Base-by-base conservation (phyloP, 2,797 vertebrate genomes). In the Dallia pectoralis region DNA sequence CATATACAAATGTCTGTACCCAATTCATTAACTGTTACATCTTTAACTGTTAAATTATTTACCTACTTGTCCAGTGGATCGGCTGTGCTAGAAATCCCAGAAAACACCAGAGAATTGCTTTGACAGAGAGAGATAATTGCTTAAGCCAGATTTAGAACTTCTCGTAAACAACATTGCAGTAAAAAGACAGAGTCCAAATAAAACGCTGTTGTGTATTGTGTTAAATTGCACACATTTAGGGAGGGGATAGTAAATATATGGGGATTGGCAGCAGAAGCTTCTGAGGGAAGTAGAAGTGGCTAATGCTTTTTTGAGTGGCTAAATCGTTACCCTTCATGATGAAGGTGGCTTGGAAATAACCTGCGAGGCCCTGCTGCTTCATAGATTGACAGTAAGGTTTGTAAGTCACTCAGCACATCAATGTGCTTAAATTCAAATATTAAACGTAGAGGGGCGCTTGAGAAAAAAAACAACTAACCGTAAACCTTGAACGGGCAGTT, bases 111-210 rank as follows among this genome's bases (percentile, higher is more conserved):
- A 36, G 15, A 36, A 36, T 36, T 36, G 33, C 33, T 36, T 36
- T 36, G 7, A 36, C 33, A 36, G 3, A 7, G 33, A 65, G 27
- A 7, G 33, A 65, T 22, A 25, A 74, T 79, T 25, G 63, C 56
- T 65, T 67, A 22, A 61, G 19, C 59, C 16, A 74, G 78, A 76
- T 16, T 19, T 30, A 72, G 22, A 29, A 14, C 25, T 61, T 59
- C 47, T 5, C 59, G 74, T 64, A 25, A 63, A 71, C 63, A 49
- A 65, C 16, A 67, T 8, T 59, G 66, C 66, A 59, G 71, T 78
- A 69, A 80, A 79, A 75, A 2, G n/a, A 0, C 59, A 32, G 4
- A 22, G 77, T 74, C 74, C 33, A 76, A 69, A 56, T 25, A 19
- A 7, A 69, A 36, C 0, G 0, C 33, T 40, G 12, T 56, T 49